phyloP scores from a whole-genome alignment of 2,797 vertebrate species.

The Chromis chromis region DNA sequence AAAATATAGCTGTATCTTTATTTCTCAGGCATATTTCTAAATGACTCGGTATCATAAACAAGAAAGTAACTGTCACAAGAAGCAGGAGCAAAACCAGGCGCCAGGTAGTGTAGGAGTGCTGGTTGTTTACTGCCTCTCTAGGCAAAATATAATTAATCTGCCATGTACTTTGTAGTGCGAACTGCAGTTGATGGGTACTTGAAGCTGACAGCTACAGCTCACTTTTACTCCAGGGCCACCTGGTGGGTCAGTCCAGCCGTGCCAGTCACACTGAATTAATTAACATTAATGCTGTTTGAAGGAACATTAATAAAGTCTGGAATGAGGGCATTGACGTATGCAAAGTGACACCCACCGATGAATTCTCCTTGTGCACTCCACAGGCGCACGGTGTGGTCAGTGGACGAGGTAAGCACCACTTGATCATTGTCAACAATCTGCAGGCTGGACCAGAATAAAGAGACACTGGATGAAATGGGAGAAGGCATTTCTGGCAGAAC shows the following conservation, averaged over 20 bases:
- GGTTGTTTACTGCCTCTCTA: slow-evolving; percentile 24
- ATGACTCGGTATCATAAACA: background rate
- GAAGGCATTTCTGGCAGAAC: slow-evolving; percentile 54
- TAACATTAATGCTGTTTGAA: slow-evolving; percentile 50
- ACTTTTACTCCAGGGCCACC: background rate
- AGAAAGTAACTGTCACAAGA: slow-evolving; percentile 9
- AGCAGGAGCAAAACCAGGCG: background rate
- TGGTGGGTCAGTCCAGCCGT: slow-evolving; percentile 13
- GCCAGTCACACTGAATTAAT: slow-evolving; percentile 21
- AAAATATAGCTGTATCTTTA: too few relatives aligned
- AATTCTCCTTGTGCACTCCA: slow-evolving; percentile 81
- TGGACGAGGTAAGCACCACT: slow-evolving; percentile 83
- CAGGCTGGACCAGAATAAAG: slow-evolving; percentile 75
- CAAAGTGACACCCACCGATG: slow-evolving; percentile 72
- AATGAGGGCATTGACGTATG: slow-evolving; percentile 34
- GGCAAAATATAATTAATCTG: slow-evolving; percentile 41
- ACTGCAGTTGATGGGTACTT: slow-evolving; percentile 21
- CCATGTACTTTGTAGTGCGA: slow-evolving; percentile 24
- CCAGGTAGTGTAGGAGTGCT: slow-evolving; percentile 7
- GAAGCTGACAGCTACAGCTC: slow-evolving; percentile 11
- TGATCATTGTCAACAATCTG: slow-evolving; percentile 83
- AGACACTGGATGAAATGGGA: slow-evolving; percentile 52
- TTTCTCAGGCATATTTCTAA: background rate
- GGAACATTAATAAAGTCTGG: slow-evolving; percentile 34
- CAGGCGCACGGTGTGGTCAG: slow-evolving; percentile 78